phyloP scores from a whole-genome alignment of 2,797 vertebrate genomes.

The Odontamblyopus lacepedii region DNA sequence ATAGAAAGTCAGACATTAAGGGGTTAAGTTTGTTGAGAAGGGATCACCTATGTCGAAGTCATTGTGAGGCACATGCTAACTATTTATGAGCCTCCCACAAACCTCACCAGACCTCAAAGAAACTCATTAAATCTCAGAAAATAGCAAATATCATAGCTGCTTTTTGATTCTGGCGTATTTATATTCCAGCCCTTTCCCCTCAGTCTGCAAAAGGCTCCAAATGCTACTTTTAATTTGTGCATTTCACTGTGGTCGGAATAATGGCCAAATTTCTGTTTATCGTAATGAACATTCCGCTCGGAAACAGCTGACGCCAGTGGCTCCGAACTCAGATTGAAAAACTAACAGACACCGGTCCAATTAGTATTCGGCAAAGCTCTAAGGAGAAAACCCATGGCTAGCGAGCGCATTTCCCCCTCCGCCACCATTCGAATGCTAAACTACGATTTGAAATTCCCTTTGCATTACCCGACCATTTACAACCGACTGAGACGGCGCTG shows the following conservation, averaged over 20 bases:
- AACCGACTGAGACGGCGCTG: not conserved
- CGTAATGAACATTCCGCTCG: conserved; percentile 9
- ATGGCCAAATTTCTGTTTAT: conserved; percentile 11
- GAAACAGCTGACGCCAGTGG: conserved; percentile 10
- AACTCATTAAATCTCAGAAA: not conserved
- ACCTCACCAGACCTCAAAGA: not conserved
- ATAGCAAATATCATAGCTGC: not conserved
- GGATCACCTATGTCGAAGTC: too few relatives aligned
- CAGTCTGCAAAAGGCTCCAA: conserved; percentile 4
- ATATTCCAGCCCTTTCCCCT: conserved; percentile 1
- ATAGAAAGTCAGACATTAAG: too few relatives aligned
- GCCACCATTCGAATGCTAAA: conserved; percentile 1
- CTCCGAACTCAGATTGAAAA: conserved; percentile 8
- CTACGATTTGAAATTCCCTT: conserved; percentile 6
- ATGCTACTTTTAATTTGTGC: conserved; percentile 11
- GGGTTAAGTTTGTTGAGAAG: too few relatives aligned
- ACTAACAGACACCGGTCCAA: not conserved
- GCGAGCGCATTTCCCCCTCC: conserved; percentile 2
- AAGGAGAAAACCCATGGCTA: conserved; percentile 5
- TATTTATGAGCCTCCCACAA: not conserved
- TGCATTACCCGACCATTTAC: conserved; percentile 6
- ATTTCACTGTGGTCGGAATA: conserved; percentile 2
- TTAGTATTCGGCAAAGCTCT: conserved; percentile 3
- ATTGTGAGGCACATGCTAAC: too few relatives aligned
- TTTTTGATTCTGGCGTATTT: not conserved